phyloP scores from a whole-genome alignment of 2,113 vertebrate genomes.

The Myotis lucifugus region DNA sequence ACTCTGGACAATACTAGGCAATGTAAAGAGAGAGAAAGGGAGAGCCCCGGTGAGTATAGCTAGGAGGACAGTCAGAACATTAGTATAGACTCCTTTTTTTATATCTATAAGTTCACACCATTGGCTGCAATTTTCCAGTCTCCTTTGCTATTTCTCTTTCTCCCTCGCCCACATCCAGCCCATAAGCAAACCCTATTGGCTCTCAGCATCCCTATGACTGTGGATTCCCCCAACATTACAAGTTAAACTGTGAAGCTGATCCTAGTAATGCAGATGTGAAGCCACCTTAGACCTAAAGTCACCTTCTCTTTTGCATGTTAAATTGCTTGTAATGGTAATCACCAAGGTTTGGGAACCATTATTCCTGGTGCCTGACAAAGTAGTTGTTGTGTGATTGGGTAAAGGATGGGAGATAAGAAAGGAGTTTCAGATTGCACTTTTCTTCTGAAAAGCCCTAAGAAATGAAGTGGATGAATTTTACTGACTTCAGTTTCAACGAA shows the following conservation, averaged over 20 bases:
- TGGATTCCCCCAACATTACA: slow-evolving; percentile 15
- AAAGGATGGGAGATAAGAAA: background rate
- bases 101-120: no score
- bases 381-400: background rate
- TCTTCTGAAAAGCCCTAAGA: background rate
- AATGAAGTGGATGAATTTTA: slow-evolving; percentile 32
- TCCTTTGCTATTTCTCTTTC: background rate
- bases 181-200: background rate
- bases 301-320: background rate
- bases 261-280: background rate
- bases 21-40: slow-evolving; percentile 40
- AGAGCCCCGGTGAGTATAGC: background rate
- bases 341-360: background rate
- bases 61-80: slow-evolving; percentile 58
- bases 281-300: background rate
- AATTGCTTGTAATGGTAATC: background rate
- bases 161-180: background rate
- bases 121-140: no score
- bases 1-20: slow-evolving; percentile 50
- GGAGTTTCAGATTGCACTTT: background rate
- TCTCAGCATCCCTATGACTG: slow-evolving; percentile 3
- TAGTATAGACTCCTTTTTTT: background rate
- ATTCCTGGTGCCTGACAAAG: background rate
- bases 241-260: background rate
- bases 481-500: background rate